Evolutionary conservation across 2,888 invertebrate genomes (phyloP), one percentile per base, ranked within the genome.

Genomic region (Auanema sp.): DNA sequence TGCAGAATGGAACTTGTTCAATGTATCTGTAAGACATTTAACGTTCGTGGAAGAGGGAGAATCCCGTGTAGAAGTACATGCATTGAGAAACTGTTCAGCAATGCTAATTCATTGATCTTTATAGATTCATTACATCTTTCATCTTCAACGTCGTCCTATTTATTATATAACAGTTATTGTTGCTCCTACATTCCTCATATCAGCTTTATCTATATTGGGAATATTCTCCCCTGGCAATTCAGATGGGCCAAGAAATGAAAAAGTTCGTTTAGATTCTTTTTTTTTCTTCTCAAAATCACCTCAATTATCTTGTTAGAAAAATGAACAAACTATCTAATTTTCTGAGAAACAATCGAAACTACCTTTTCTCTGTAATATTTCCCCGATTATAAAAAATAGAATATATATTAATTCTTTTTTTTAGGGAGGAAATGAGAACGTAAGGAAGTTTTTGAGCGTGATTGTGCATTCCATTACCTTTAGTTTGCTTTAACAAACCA

Each of bases 91-190:
- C 21, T 10, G 18, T 6, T 42, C 10, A 1, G 40, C 1, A 1
- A 24, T 6, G 1, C 21, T 55, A 8, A 42, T 23, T 2, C n/a
- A 10, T 52, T n/a, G n/a, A n/a, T n/a, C n/a, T 14, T 23, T 58
- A 52, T 60, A 79, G 72, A 70, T 79, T 16, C 80, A 79, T 56
- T 80, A 80, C 68, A 79, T 80, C 51, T 70, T 80, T 54, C 80
- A 80, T 54, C 59, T 80, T 18, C 71, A 77, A 64, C 73, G 80
- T 16, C 69, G 79, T 23, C 78, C 80, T 4, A 72, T 77, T 60
- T 80, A 79, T 64, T 80, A 80, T 55, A 68, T 80, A 8, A 79
- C 79, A 2, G 80, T 80, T 23, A 79, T 80, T 49, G 80, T 80
- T 8, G 79, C 75, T 3, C 80, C 80, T 4, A 79, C 75, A 6